Evolutionary conservation across 1,140 invertebrate genomes (phyloP).

Genomic region (Stegodyphus dumicola): DNA sequence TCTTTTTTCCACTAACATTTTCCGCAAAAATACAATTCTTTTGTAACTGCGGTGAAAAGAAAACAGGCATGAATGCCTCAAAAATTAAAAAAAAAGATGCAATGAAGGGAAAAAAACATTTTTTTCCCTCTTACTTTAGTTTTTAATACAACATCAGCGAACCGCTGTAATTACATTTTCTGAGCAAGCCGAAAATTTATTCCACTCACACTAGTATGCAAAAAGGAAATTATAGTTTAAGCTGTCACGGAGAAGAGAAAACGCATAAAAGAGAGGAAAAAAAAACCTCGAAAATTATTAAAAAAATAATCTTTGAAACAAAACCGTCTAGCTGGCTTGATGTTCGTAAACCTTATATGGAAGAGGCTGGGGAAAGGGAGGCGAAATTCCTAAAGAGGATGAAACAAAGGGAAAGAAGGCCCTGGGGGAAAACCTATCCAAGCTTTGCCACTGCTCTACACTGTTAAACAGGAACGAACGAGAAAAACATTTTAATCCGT

Average conservation of each 20-base stretch:
- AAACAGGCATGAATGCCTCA: constrained; percentile 5
- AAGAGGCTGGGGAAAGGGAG: constrained; percentile 13
- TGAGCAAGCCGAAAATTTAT: constrained; percentile 26
- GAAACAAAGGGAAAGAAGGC: constrained; percentile 34
- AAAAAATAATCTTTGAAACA: background rate
- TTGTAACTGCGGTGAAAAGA: constrained; percentile 17
- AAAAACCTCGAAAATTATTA: constrained; percentile 7
- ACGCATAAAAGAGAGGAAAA: constrained; percentile 13
- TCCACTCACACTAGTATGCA: constrained; percentile 21
- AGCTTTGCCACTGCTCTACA: background rate
- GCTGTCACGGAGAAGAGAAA: constrained; percentile 43
- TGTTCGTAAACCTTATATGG: constrained; percentile 13
- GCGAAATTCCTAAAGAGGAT: constrained; percentile 31
- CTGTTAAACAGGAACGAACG: background rate
- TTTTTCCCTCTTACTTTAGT: constrained; percentile 21
- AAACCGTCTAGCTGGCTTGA: constrained; percentile 44
- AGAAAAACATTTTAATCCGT: constrained; percentile 35
- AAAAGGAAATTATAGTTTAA: constrained; percentile 52
- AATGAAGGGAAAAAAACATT: background rate
- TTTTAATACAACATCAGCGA: constrained; percentile 42
- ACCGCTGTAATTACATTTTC: constrained; percentile 51
- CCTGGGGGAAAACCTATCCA: constrained; percentile 29
- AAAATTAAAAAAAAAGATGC: too few species aligned
- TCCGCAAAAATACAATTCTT: constrained; percentile 11
- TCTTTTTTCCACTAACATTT: background rate